phyloP scores from a whole-genome alignment of 2,113 vertebrate genomes.

The Macquaria australasica region DNA sequence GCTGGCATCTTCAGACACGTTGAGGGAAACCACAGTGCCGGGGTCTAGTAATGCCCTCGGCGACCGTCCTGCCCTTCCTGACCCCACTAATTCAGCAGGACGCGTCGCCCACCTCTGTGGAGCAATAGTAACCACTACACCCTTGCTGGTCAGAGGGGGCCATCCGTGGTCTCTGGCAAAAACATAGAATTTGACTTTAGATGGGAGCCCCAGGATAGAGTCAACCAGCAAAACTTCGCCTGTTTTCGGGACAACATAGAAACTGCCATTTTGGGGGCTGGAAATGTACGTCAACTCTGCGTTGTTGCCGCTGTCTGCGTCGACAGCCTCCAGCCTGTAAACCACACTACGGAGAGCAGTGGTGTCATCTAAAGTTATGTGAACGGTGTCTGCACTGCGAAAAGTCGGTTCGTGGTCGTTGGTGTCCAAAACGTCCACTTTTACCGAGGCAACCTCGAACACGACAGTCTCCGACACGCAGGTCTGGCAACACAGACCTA shows the following conservation, averaged over 20 bases:
- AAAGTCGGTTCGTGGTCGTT: conserved; percentile 90
- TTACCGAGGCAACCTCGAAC: conserved; percentile 83
- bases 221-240: conserved; percentile 89
- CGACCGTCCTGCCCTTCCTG: conserved; percentile 63
- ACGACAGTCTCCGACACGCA: conserved; percentile 70
- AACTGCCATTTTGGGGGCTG: conserved; percentile 84
- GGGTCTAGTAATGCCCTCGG: conserved; percentile 80
- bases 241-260: conserved; percentile 91
- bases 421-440: conserved; percentile 89
- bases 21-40: conserved; percentile 75
- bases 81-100: neutral
- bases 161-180: conserved; percentile 89
- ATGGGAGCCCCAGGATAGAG: conserved; percentile 86
- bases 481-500: conserved; percentile 85
- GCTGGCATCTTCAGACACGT: conserved; percentile 87
- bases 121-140: conserved; percentile 82
- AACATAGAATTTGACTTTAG: conserved; percentile 82
- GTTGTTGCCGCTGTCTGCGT: conserved; percentile 89
- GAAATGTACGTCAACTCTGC: conserved; percentile 88
- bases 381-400: conserved; percentile 64
- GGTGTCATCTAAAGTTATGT: conserved; percentile 88
- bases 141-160: conserved; percentile 84
- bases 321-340: conserved; percentile 83
- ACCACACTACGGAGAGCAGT: conserved; percentile 86
- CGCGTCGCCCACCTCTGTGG: conserved; percentile 80